These are phyloP conservation scores for Hestina assimilis DNA, from an alignment of 1,140 invertebrate species.

Conservation along the genomic window DNA sequence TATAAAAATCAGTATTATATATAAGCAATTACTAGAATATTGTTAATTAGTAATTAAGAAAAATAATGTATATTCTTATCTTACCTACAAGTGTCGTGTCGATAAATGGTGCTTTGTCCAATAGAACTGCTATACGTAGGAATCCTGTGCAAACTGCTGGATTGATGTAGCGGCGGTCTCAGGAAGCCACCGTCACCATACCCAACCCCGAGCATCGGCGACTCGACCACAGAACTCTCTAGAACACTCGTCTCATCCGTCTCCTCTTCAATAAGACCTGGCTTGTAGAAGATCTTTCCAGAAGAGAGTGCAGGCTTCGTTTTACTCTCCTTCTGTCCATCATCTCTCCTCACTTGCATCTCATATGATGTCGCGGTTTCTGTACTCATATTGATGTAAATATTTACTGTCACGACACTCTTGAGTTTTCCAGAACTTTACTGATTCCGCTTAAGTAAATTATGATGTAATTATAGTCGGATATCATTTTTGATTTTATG, in stretches of 20 bases:
- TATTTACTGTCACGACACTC: constrained; percentile 41
- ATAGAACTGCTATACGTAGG: constrained; percentile 75
- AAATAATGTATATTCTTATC: neutral
- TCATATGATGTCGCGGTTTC: constrained; percentile 57
- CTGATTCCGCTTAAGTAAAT: constrained; percentile 10
- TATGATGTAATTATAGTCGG: constrained; percentile 7
- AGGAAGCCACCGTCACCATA: constrained; percentile 52
- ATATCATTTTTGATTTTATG: constrained; percentile 5
- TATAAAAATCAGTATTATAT: too few species aligned
- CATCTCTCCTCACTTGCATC: constrained; percentile 57
- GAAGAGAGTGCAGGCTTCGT: constrained; percentile 42
- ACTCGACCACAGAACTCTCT: constrained; percentile 66
- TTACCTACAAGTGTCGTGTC: constrained; percentile 74
- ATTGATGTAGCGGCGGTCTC: constrained; percentile 55
- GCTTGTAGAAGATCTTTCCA: constrained; percentile 72
- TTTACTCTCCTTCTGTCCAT: constrained; percentile 40
- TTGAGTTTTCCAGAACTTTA: constrained; percentile 9
- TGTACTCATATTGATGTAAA: constrained; percentile 37
- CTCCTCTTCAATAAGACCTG: constrained; percentile 72
- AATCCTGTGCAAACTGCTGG: constrained; percentile 69
- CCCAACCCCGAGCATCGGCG: constrained; percentile 56
- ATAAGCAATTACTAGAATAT: too few species aligned
- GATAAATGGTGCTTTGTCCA: constrained; percentile 64
- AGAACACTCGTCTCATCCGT: constrained; percentile 72
- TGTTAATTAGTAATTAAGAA: too few species aligned